Evolutionary conservation across 2,888 invertebrate species (phyloP), one percentile per base, ranked within the genome.

Genomic region (Melitaea athalia): DNA sequence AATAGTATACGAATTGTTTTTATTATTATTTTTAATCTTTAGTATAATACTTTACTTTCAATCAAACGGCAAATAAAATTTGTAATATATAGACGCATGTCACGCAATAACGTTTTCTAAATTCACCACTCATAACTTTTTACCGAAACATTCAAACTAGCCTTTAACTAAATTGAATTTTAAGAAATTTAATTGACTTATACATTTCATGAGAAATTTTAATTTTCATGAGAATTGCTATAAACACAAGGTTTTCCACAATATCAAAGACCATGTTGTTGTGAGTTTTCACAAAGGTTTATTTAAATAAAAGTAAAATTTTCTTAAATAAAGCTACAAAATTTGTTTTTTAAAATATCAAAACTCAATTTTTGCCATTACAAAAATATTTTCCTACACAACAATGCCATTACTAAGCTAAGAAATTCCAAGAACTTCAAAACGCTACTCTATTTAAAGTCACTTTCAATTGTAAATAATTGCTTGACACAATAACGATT

Each of bases 401-500:
- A 66, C 59, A 68, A 63, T 50, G 63, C 64, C 45, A 55, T 71
- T 68, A 68, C 63, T 66, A 66, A 66, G 10, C 63, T 63, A 60
- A 66, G 65, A 71, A 71, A 66, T 68, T 63, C 68, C 45, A 63
- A 66, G 59, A 66, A 38, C 63, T 63, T 43, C 42, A 57, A 64
- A 68, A 64, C 64, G 42, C 47, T 31, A 42, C 57, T 60, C 45
- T 55, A 55, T 68, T 65, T 68, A 47, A 65, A 67, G 65, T 71
- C 71, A 68, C 65, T 60, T 68, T 71, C 63, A 63, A 68, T 63
- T 66, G 68, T 66, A 71, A 69, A 61, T 71, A 63, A 71, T 71
- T 68, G 55, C 63, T 59, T 45, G 59, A 66, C 63, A 63, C 71
- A 61, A 71, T 57, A 59, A 59, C 68, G 60, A 66, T 63, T 68